A percentile compares a stretch with the other conserved stretches of the same genome.
Evolutionary conservation across 2,797 vertebrate species (phyloP).

Genomic region (Hirundo rustica): DNA sequence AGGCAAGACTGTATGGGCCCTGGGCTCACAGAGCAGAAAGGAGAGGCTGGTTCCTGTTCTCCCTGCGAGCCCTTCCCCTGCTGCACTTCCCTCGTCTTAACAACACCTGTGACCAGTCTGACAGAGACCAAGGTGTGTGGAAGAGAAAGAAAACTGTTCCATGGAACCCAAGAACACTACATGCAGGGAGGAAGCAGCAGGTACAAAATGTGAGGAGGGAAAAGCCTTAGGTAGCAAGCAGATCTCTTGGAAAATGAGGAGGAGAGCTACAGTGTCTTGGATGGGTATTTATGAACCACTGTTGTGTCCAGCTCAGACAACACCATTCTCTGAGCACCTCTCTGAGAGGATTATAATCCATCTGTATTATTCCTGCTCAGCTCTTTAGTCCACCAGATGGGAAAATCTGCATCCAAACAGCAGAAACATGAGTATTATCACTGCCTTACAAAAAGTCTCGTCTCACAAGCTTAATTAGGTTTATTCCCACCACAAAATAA

Average conservation of each 20-base stretch:
- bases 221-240: not conserved
- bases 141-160: not conserved
- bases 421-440: not conserved
- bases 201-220: not conserved
- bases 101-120: not conserved
- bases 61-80: rapidly evolving
- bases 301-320: not conserved
- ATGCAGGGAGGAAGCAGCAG: not conserved
- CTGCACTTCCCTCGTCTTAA: not conserved
- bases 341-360: not conserved
- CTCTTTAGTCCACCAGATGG: not conserved
- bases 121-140: rapidly evolving
- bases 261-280: not conserved
- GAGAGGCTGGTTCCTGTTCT: rapidly evolving
- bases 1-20: not conserved
- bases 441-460: not conserved
- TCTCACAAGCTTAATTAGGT: not conserved
- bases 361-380: not conserved
- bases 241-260: not conserved
- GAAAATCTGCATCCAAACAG: not conserved
- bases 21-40: not conserved
- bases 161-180: not conserved
- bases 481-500: not conserved
- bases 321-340: not conserved
- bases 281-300: not conserved